Evolutionary conservation across 2,113 vertebrate genomes (phyloP).

Genomic region (Neopipo cinnamomea): DNA sequence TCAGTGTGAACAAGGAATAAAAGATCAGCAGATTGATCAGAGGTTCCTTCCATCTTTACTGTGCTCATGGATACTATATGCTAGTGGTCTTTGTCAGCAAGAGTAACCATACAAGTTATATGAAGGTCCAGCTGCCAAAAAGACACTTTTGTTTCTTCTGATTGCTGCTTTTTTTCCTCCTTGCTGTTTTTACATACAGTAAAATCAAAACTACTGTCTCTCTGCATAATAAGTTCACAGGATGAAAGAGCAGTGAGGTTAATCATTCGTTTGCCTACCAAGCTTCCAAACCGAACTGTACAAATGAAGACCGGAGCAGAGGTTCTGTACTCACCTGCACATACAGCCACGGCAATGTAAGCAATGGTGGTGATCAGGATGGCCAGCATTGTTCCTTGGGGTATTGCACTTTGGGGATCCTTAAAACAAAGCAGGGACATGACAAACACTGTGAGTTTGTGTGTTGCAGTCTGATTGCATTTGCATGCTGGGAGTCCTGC

Average conservation of each 20-base stretch:
- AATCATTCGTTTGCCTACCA: background rate
- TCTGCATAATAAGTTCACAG: background rate
- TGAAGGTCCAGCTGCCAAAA: background rate
- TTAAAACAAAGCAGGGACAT: slow-evolving; percentile 51
- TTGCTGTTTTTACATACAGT: background rate
- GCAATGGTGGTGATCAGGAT: slow-evolving; percentile 89
- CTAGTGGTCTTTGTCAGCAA: background rate
- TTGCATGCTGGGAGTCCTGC: background rate
- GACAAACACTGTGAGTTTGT: background rate
- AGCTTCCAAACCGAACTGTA: background rate
- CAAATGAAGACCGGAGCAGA: background rate
- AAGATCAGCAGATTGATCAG: background rate
- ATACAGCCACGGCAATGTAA: slow-evolving; percentile 87
- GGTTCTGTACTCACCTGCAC: slow-evolving; percentile 81
- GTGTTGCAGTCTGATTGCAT: background rate
- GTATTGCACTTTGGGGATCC: slow-evolving; percentile 91
- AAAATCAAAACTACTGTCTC: background rate
- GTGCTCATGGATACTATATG: background rate
- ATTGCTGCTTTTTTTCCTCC: background rate
- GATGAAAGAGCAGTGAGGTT: background rate
- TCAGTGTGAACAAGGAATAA: background rate
- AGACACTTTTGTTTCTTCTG: background rate
- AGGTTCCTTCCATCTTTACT: background rate
- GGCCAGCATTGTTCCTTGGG: slow-evolving; percentile 93
- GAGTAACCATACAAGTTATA: background rate